Evolutionary conservation across 2,797 vertebrate species (phyloP).

Genomic region (Loriculus beryllinus): DNA sequence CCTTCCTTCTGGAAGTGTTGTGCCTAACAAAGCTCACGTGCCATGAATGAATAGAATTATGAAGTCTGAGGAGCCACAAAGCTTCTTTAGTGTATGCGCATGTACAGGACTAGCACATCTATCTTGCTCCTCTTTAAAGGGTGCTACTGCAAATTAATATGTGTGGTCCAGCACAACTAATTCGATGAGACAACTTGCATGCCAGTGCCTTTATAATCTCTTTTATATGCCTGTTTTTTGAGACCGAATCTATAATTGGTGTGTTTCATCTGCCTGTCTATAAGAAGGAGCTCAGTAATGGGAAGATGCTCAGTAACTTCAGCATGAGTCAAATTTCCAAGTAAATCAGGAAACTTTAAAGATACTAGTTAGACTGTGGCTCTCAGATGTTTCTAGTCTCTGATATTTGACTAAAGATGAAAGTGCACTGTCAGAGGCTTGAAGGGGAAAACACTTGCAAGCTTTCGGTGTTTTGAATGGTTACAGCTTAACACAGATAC

Average conservation of each 20-base stretch:
- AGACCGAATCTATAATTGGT: background rate
- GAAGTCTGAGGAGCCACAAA: background rate
- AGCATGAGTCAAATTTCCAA: background rate
- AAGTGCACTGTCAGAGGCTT: background rate
- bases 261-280: background rate
- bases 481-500: background rate
- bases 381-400: background rate
- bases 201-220: background rate
- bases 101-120: background rate
- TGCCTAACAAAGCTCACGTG: background rate
- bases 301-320: background rate
- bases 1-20: background rate
- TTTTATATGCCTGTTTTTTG: background rate
- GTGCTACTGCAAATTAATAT: accelerated
- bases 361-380: background rate
- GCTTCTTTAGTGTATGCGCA: accelerated
- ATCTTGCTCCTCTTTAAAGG: background rate
- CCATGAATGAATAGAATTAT: background rate
- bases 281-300: background rate
- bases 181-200: background rate
- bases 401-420: background rate
- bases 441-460: background rate
- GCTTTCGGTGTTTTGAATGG: background rate
- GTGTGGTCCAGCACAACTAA: background rate
- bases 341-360: background rate